Conservation (phyloP, 2,113 vertebrate genomes). For the Archocentrus centrarchus region DNA sequence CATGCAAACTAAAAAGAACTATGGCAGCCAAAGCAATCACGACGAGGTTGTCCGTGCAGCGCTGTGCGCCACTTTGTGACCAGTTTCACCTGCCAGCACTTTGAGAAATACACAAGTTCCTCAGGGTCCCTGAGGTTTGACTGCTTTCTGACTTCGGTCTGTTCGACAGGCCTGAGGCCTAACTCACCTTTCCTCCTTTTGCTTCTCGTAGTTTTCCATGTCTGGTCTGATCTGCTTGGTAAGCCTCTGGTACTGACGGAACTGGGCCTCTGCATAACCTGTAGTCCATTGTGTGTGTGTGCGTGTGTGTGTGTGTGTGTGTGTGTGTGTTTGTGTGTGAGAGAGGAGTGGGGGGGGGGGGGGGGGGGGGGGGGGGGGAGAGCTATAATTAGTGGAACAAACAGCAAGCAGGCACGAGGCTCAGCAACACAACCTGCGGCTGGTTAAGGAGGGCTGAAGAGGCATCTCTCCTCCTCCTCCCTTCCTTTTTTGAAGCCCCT, state of each 20-base stretch:
- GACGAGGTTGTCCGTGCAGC: not conserved
- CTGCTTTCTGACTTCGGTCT: not conserved
- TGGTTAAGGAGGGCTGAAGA: constrained; percentile 43
- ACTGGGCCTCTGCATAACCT: constrained; percentile 96
- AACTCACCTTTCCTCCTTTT: constrained; percentile 88
- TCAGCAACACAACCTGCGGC: constrained; percentile 53
- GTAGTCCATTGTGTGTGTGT: constrained; percentile 25
- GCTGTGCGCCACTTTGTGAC: not conserved
- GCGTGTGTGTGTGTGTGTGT: constrained; percentile 7
- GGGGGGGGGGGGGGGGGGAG: not conserved
- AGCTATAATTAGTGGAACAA: constrained; percentile 72
- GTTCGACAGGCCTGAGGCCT: not conserved
- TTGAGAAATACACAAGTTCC: not conserved
- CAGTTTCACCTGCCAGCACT: not conserved
- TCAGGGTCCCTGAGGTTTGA: not conserved
- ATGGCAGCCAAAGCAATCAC: too few species aligned
- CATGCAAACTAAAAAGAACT: not conserved
- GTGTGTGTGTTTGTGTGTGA: too few species aligned
- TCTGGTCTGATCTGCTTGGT: constrained; percentile 95
- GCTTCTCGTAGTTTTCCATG: constrained; percentile 88
- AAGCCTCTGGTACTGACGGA: constrained; percentile 94
- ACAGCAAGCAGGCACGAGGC: constrained; percentile 63
- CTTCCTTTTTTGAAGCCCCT: constrained; percentile 36
- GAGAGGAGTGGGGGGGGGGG: not conserved
- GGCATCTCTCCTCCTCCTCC: not conserved